Percentiles rank a stretch among this genome's conserved stretches.
Evolutionary conservation across 92 coral and sea anemone genomes (phyloP).

Genomic region (Chrysogorgia sp.): DNA sequence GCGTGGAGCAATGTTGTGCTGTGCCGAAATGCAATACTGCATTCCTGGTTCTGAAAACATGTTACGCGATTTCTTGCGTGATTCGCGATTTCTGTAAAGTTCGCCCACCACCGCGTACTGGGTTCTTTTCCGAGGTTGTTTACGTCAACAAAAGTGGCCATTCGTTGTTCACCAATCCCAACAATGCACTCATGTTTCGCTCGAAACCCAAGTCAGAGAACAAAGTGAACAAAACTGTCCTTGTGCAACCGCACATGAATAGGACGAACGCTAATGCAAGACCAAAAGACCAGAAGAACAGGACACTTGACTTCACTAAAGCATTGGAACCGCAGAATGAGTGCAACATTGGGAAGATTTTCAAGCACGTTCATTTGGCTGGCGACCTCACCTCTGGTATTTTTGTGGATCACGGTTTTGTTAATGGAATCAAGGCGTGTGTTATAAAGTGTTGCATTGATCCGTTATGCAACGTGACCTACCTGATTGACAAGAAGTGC

Average conservation of each 20-base stretch:
- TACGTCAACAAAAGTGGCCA: constrained; percentile 74
- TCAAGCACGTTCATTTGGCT: constrained; percentile 71
- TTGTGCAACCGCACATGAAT: not conserved
- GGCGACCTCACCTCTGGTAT: constrained; percentile 85
- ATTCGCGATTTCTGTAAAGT: constrained; percentile 83
- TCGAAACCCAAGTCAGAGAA: constrained; percentile 29
- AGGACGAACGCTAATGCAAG: not conserved
- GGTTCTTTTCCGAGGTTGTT: constrained; percentile 68
- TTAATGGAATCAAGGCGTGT: constrained; percentile 72
- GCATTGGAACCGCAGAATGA: not conserved
- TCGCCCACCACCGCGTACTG: constrained; percentile 68
- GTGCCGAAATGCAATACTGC: constrained; percentile 77
- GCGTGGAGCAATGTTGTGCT: constrained; percentile 80
- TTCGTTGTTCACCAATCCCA: constrained; percentile 68
- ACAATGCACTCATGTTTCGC: constrained; percentile 68
- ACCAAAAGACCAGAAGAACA: not conserved
- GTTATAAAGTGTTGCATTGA: constrained; percentile 75
- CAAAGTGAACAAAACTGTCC: not conserved
- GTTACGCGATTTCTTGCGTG: constrained; percentile 83
- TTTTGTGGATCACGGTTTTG: constrained; percentile 77
- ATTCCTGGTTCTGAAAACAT: constrained; percentile 71
- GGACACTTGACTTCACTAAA: not conserved
- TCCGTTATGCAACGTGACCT: constrained; percentile 87
- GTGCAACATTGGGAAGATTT: constrained; percentile 71
- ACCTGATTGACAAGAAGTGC: constrained; percentile 74